phyloP scores from a whole-genome alignment of 2,888 invertebrate species.

The Leistus spinibarbis region DNA sequence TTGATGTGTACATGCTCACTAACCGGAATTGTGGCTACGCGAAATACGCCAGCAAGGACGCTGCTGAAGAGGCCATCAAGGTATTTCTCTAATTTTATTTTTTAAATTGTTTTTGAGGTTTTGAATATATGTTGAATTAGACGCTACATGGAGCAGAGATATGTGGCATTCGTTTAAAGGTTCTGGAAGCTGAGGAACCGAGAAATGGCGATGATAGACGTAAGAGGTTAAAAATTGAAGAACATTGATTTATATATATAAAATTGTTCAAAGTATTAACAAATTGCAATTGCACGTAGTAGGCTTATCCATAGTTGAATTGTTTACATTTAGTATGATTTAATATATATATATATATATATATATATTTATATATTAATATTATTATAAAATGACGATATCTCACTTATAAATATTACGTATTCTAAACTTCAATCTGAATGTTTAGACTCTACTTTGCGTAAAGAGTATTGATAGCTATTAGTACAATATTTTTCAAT shows the following conservation, averaged over 20 bases:
- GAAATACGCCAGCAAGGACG: constrained; percentile 76
- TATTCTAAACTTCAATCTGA: background rate
- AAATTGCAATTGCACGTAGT: background rate
- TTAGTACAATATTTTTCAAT: too few species aligned
- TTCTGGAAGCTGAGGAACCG: constrained; percentile 84
- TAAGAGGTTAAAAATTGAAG: constrained; percentile 44
- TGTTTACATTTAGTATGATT: constrained; percentile 26
- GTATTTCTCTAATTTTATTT: constrained; percentile 55
- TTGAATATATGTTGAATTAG: too few species aligned
- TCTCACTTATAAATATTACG: background rate
- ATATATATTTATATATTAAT: too few species aligned
- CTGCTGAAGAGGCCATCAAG: constrained; percentile 78
- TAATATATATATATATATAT: too few species aligned
- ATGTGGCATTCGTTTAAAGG: constrained; percentile 84
- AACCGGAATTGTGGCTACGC: constrained; percentile 94
- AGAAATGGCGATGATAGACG: constrained; percentile 46
- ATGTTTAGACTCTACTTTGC: too few species aligned
- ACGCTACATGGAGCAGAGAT: constrained; percentile 85
- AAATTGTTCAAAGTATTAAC: background rate
- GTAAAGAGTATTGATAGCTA: too few species aligned
- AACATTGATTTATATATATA: constrained; percentile 18
- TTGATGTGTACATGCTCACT: constrained; percentile 87
- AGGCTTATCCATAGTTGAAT: constrained; percentile 7
- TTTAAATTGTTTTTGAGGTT: constrained; percentile 27
- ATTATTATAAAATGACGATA: constrained; percentile 11